Base-by-base conservation (phyloP, 2,888 invertebrate genomes). In the Drosophila mayaguana region DNA sequence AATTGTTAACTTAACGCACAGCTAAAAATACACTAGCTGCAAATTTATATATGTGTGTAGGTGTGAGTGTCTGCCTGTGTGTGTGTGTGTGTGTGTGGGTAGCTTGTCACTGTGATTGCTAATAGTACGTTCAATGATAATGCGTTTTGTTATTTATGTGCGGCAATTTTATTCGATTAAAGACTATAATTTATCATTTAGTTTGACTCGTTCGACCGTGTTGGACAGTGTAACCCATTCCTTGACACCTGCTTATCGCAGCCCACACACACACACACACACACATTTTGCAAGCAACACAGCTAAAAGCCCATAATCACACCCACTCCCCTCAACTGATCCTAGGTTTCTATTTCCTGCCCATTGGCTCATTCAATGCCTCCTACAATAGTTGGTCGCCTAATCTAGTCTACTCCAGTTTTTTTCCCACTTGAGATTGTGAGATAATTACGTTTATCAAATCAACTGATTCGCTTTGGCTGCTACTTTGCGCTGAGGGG, bases 1-100 rank as follows among this genome's bases (percentile, higher is more conserved):
- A 88, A 84, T 84, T 88, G 88, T 83, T 75, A 81, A 83, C 83
- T 88, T 88, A 85, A 88, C 85, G 88, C 84, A 88, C 88, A 57
- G 63, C 88, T 88, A 88, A 81, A 88, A 84, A 88, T 88, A 84
- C 63, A 65, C 69, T 54, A 82, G 72, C 67, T 69, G 36, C 68
- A 50, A 57, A 36, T 65, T 43, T 63, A 51, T 65, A 50, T 48
- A 12, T 34, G 18, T 20, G 45, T 68, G 46, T 68, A 51, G 61
- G 38, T 50, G n/a, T 53, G 22, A n/a, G 38, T 59, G 67, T 75
- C n/a, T n/a, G n/a, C n/a, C n/a, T n/a, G 60, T 63, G 53, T 65
- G 63, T 63, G 71, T 63, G 66, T 64, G 54, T 42, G 36, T 67
- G 40, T 69, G 55, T 68, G 53, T 63, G 45, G 53, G 20, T 66